Percentiles rank a stretch among this genome's conserved stretches.
These are phyloP conservation scores for Acyrthosiphon pisum DNA, from an alignment of 1,140 invertebrate genomes.

Conservation along the genomic window DNA sequence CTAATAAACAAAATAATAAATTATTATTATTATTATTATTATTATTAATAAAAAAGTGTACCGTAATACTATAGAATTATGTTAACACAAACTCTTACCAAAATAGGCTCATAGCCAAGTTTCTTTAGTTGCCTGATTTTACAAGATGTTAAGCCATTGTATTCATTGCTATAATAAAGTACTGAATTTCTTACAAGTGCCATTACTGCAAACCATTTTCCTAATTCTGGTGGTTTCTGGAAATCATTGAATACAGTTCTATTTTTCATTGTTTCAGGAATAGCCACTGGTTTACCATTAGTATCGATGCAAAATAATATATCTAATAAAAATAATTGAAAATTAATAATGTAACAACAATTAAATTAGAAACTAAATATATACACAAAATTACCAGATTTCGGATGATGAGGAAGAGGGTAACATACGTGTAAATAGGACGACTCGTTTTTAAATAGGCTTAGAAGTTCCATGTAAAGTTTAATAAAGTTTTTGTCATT, in stretches of 20 bases:
- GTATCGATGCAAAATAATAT: slow-evolving; percentile 27
- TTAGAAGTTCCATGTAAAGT: not conserved
- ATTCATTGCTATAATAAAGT: not conserved
- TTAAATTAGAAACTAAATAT: not conserved
- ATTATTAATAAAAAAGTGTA: too few species aligned
- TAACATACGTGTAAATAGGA: slow-evolving; percentile 40
- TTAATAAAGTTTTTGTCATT: not conserved
- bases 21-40: too few species aligned
- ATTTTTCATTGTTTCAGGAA: slow-evolving; percentile 25
- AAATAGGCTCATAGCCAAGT: slow-evolving; percentile 43
- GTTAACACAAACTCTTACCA: not conserved
- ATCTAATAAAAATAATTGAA: not conserved
- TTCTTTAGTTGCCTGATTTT: slow-evolving; percentile 33
- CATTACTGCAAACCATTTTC: slow-evolving; percentile 44
- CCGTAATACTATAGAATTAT: not conserved
- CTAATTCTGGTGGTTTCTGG: not conserved
- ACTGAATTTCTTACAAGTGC: slow-evolving; percentile 31
- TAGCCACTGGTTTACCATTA: not conserved
- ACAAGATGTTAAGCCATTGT: slow-evolving; percentile 1
- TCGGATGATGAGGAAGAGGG: slow-evolving; percentile 37
- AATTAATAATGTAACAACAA: not conserved
- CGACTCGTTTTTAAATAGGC: slow-evolving; percentile 2
- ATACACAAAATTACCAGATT: not conserved
- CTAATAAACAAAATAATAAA: too few species aligned
- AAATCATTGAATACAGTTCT: slow-evolving; percentile 26